Evolutionary conservation across 1,140 invertebrate species (phyloP), one percentile per base, ranked within the genome.

Genomic region (Heliconius nattereri): DNA sequence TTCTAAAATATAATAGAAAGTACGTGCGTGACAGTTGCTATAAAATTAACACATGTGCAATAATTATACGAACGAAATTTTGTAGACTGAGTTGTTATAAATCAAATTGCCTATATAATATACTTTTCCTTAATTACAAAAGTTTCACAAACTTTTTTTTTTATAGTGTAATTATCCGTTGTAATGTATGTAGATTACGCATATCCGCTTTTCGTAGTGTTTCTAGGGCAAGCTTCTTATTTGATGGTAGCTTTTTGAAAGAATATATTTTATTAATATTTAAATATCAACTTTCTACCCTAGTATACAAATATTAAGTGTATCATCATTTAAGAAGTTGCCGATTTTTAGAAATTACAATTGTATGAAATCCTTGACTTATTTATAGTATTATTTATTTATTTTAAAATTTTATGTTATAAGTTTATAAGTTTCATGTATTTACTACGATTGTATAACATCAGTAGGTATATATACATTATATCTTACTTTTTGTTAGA

Each of bases 11-110:
- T n/a, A 9, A 66, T 79, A 82, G 81, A 82, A 82, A 82, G 78
- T 72, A 32, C 60, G 73, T 26, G 77, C 81, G 81, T 82, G 78
- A 82, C 79, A 70, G 76, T 71, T 74, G 72, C 40, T 74, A 79
- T 79, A 79, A 77, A 76, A 76, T 72, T 77, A 74, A 78, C 57
- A 78, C 71, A 71, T 23, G 52, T 71, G 60, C 71, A 79, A 82
- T 45, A 45, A 45, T 81, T 81, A 80, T 71, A 66, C 71, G 72
- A 71, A 26, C 78, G 23, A 72, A 78, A 54, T 73, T 54, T 78
- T 78, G 54, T 74, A 78, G 57, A 35, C 72, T 73, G 49, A 71
- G 26, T 78, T 78, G 40, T 37, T 70, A 74, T 78, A 78, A 74
- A 74, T 78, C 35, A 78, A 45, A 9, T 78, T 54, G 49, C 71